Conservation (phyloP, 2,797 vertebrate genomes). For the Intellagama lesueurii region DNA sequence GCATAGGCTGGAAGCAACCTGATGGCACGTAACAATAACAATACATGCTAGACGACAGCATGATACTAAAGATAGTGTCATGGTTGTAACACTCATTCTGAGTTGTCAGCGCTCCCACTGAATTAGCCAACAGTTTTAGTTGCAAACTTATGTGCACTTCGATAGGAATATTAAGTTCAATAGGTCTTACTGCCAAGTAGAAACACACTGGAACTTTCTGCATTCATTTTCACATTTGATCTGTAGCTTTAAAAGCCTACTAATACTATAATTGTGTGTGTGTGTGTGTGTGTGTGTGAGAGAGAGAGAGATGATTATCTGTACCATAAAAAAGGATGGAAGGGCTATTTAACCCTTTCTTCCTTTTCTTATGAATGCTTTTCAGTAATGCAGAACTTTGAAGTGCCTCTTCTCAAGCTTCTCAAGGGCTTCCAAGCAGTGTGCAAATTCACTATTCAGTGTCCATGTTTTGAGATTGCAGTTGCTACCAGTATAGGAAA, state of each 20-base stretch:
- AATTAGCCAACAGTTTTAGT: background rate
- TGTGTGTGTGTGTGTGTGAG: no score
- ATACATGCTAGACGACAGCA: background rate
- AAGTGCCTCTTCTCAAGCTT: slow-evolving; percentile 22
- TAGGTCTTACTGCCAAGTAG: background rate
- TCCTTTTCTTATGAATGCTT: background rate
- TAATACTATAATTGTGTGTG: background rate
- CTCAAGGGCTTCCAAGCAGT: slow-evolving; percentile 12
- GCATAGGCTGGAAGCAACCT: no score
- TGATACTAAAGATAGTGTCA: background rate
- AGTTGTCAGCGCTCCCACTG: background rate
- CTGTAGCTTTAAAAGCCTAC: background rate
- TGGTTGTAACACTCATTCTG: background rate
- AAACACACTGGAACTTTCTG: background rate
- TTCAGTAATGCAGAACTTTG: background rate
- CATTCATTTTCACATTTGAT: background rate
- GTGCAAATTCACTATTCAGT: slow-evolving; percentile 26
- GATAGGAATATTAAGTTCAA: background rate
- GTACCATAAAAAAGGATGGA: background rate
- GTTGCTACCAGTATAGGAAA: slow-evolving; percentile 38
- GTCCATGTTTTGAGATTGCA: slow-evolving; percentile 34
- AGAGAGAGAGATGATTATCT: background rate
- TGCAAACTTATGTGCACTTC: background rate
- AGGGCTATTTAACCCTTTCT: background rate
- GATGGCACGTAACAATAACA: no score